Evolutionary conservation across 35 echinoderm and acorn worm species (phyloP), one percentile per base, ranked within the genome.

Genomic region (Heliocidaris tuberculata): DNA sequence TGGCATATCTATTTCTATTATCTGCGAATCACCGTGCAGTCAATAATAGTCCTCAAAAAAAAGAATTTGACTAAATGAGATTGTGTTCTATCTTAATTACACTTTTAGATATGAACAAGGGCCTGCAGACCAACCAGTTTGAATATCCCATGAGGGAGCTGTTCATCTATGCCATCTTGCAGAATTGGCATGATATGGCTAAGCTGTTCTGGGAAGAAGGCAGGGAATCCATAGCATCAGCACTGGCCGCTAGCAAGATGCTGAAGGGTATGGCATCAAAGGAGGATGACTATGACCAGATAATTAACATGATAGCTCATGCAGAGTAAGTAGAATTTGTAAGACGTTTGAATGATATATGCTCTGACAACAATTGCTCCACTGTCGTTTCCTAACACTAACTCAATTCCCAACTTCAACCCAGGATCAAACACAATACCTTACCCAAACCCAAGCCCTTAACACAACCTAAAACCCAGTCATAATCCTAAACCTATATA

Each of bases 181-280:
- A 95, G 95, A 97, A 97, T 88, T 90, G 96, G 16, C 85, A 89
- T 30, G 97, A 97, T 7, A 99, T 99, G 98, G 97, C 98, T 8
- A 93, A 95, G 19, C 92, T 97, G 31, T 95, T 99, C 85, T 99
- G 98, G 98, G 97, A 99, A 31, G 97, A 96, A 85, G 94, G 97
- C 4, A 97, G 96, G 71, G 98, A 99, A 50, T 96, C 97, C 47
- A 97, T 99, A 16, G 94, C 95, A 31, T 85, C 96, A 2, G 97
- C 98, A 85, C 95, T 99, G 52, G 95, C 96, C 56, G 97, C 97
- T 13, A 96, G 96, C 49, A 96, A 96, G 95, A 97, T 99, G 13
- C 95, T 97, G 48, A 99, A 97, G 94, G 49, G 93, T n/a, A 95
- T 99, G 97, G 97, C 98, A 5, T 85, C 50, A 8, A 96, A 99